These are phyloP conservation scores for Agrilus planipennis DNA, from an alignment of 1,140 invertebrate species.

Conservation along the genomic window DNA sequence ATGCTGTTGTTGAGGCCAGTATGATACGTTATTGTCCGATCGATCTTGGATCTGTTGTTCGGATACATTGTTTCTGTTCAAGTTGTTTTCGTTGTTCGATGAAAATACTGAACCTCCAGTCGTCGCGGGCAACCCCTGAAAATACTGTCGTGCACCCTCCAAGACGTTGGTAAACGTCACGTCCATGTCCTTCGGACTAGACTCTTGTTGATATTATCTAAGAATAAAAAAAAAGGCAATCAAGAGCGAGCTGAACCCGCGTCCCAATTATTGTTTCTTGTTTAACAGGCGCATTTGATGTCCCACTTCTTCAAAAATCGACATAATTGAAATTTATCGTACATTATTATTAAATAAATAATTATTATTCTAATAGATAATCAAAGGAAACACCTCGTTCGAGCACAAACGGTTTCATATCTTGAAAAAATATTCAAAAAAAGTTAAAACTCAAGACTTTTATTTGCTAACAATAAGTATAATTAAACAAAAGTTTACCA, in stretches of 20 bases:
- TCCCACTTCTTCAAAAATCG: not conserved
- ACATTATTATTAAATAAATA: not conserved
- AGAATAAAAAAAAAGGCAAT: slow-evolving; percentile 14
- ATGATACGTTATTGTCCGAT: not conserved
- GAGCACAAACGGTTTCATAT: too few relatives aligned
- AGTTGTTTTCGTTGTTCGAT: too few relatives aligned
- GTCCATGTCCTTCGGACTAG: slow-evolving; percentile 51
- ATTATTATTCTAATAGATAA: not conserved
- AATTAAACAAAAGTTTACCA: too few relatives aligned
- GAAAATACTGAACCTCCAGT: too few relatives aligned
- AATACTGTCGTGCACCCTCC: slow-evolving; percentile 67
- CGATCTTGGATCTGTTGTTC: slow-evolving; percentile 8
- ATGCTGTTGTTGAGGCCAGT: slow-evolving; percentile 9
- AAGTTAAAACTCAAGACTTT: too few relatives aligned
- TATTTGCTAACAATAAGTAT: too few relatives aligned
- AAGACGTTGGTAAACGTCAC: slow-evolving; percentile 63
- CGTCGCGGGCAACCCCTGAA: slow-evolving; percentile 57
- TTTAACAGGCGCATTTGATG: not conserved
- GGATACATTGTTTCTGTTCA: too few relatives aligned
- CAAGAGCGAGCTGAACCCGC: too few relatives aligned
- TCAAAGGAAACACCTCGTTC: too few relatives aligned
- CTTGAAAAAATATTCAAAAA: too few relatives aligned
- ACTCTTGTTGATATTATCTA: slow-evolving; percentile 21
- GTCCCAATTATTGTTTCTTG: not conserved
- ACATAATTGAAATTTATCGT: not conserved